Evolutionary conservation across 2,797 vertebrate species (phyloP).

Genomic region (Peromyscus melanophrys): DNA sequence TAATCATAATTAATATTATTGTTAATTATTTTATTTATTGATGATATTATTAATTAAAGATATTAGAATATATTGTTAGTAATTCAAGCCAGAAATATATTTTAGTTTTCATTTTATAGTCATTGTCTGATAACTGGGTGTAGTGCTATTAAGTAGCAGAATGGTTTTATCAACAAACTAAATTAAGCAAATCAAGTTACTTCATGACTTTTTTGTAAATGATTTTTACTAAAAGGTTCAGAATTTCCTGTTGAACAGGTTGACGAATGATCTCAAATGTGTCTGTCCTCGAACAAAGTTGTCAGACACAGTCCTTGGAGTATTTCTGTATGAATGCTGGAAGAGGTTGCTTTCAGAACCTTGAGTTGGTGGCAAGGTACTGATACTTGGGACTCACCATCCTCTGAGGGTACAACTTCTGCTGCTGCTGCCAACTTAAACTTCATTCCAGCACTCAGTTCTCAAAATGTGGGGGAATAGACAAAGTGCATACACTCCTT

Average conservation of each 20-base stretch:
- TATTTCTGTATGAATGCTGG: background rate
- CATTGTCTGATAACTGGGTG: background rate
- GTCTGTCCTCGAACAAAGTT: background rate
- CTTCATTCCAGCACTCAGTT: background rate
- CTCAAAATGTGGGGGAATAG: background rate
- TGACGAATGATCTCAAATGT: background rate
- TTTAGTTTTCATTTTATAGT: slow-evolving; percentile 47
- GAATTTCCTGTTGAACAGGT: background rate
- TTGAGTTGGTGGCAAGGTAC: background rate
- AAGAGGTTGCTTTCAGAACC: background rate
- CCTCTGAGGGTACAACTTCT: too few relatives aligned
- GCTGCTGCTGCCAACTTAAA: background rate
- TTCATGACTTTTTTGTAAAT: background rate
- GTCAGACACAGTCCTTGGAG: background rate
- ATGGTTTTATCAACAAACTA: background rate
- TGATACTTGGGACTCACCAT: background rate
- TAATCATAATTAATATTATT: background rate
- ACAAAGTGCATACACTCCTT: background rate
- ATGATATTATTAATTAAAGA: background rate
- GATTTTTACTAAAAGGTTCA: background rate
- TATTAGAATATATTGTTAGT: background rate
- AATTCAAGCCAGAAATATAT: background rate
- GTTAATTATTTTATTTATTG: background rate
- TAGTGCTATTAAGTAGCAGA: background rate
- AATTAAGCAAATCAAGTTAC: background rate